These are phyloP conservation scores for Athalia rosae DNA, from an alignment of 2,888 invertebrate species.

Conservation along the genomic window DNA sequence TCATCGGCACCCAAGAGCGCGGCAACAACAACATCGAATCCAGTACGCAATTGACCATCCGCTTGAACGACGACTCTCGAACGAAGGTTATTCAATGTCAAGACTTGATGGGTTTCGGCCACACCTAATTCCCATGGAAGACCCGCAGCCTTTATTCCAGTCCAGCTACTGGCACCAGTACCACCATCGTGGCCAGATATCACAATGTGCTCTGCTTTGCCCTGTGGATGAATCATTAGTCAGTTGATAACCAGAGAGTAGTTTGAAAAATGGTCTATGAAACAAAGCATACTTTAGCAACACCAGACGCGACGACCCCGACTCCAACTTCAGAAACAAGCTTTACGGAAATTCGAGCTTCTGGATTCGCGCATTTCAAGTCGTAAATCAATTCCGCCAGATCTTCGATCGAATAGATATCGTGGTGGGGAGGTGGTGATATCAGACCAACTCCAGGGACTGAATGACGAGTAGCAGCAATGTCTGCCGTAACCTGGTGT, in stretches of 20 bases:
- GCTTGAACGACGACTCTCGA: conserved; percentile 97
- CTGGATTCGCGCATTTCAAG: conserved; percentile 97
- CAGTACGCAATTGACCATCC: conserved; percentile 95
- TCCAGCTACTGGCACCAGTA: conserved; percentile 99
- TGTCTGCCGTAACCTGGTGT: conserved; percentile 93
- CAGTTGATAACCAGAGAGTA: not conserved
- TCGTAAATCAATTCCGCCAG: conserved; percentile 98
- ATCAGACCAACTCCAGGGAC: conserved; percentile 98
- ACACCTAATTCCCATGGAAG: conserved; percentile 99
- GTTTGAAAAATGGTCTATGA: conserved; percentile 34
- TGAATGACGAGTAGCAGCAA: conserved; percentile 95
- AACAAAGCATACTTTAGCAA: conserved; percentile 86
- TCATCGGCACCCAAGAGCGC: conserved; percentile 98
- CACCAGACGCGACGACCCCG: conserved; percentile 99
- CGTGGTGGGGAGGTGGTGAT: conserved; percentile 99
- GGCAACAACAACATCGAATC: conserved; percentile 97
- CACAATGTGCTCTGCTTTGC: conserved; percentile 98
- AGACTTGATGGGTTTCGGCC: conserved; percentile 98
- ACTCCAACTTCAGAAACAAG: conserved; percentile 99
- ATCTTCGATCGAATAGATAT: conserved; percentile 99
- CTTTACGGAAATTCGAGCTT: conserved; percentile 96
- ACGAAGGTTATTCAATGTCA: conserved; percentile 93
- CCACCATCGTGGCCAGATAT: conserved; percentile 99
- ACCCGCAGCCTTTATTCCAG: conserved; percentile 98
- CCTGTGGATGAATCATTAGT: conserved; percentile 75